Base-by-base conservation (phyloP, 2,797 vertebrate genomes). In the Dromococcyx pavoninus region DNA sequence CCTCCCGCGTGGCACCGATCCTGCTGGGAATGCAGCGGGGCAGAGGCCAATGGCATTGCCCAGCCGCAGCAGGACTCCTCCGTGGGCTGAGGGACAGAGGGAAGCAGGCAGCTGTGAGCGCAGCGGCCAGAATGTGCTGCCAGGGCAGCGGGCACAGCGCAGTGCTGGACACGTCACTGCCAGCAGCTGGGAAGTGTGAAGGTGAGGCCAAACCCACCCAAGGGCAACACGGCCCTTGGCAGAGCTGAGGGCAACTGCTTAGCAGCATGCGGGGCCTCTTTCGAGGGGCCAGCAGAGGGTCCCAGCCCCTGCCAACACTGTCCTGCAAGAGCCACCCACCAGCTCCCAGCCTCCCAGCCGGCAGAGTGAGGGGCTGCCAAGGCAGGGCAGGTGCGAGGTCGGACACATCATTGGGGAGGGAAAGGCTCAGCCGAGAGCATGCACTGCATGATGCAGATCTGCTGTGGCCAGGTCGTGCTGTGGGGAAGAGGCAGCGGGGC, bases 31-130 rank as follows among this genome's bases (percentile, higher is more conserved):
- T 44, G 35, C 10, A 4, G 21, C 1, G 3, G 17, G 11, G n/a
- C 17, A 14, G 11, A 39, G n/a, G 27, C 28, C 24, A 35, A 22
- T 10, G 27, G 25, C 19, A 25, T 56, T 46, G n/a, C 4, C 30
- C 37, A 2, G 27, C 41, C 25, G 50, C 56, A 48, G n/a, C 43
- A 37, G 33, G 17, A 7, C 21, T 17, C 11, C 28, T 28, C 27
- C 14, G 2, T 22, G 19, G 11, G 32, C 44, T 27, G 33, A 39
- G 13, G 18, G 33, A 13, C 57, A 50, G n/a, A 30, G 33, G 17
- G 71, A 37, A 37, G n/a, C 1, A 4, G n/a, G 27, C 2, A 1
- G 41, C 54, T 28, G 14, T 4, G 5, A 22, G 41, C 0, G 2
- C 41, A 23, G 54, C 4, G 1, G 18, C 4, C 1, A 43, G 13